Evolutionary conservation across 2,888 invertebrate species (phyloP).

Genomic region (Serrognathus titanus): DNA sequence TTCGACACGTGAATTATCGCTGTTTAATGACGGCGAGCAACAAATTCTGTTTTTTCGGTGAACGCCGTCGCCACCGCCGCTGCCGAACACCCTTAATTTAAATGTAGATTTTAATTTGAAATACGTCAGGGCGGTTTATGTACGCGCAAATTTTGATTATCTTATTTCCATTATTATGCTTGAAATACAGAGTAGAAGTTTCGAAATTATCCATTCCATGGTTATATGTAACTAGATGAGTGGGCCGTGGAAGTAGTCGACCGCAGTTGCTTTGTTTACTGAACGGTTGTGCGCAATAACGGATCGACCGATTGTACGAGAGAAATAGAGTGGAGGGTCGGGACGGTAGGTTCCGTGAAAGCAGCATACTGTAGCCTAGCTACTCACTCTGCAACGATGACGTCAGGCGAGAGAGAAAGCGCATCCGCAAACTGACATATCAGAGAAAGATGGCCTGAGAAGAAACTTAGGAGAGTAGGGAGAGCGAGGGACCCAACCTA

Average conservation of each 20-base stretch:
- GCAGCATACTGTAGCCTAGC: slow-evolving; percentile 49
- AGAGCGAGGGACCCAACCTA: slow-evolving; percentile 44
- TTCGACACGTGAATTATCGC: too few species aligned
- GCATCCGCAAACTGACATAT: slow-evolving; percentile 16
- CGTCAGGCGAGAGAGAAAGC: slow-evolving; percentile 43
- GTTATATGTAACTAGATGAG: slow-evolving; percentile 51
- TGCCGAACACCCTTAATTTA: slow-evolving; percentile 17
- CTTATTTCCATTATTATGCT: slow-evolving; percentile 53
- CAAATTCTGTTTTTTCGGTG: too few species aligned
- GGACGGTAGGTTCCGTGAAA: slow-evolving; percentile 51
- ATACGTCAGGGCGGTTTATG: slow-evolving; percentile 26
- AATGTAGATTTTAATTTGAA: slow-evolving; percentile 16
- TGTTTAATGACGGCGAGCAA: too few species aligned
- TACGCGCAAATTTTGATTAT: slow-evolving; percentile 50
- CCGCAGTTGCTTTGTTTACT: slow-evolving; percentile 44
- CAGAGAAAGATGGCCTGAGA: slow-evolving; percentile 34
- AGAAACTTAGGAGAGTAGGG: slow-evolving; percentile 47
- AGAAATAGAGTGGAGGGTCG: slow-evolving; percentile 53
- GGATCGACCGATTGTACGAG: slow-evolving; percentile 44
- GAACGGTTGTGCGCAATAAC: slow-evolving; percentile 28
- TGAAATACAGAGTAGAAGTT: slow-evolving; percentile 52
- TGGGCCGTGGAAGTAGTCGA: slow-evolving; percentile 36
- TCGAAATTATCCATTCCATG: slow-evolving; percentile 53
- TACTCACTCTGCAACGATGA: slow-evolving; percentile 48
- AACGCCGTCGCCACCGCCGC: too few species aligned